Percentiles rank a stretch among this genome's conserved stretches.
Evolutionary conservation across 2,113 vertebrate species (phyloP).

Genomic region (Sialia sialis): DNA sequence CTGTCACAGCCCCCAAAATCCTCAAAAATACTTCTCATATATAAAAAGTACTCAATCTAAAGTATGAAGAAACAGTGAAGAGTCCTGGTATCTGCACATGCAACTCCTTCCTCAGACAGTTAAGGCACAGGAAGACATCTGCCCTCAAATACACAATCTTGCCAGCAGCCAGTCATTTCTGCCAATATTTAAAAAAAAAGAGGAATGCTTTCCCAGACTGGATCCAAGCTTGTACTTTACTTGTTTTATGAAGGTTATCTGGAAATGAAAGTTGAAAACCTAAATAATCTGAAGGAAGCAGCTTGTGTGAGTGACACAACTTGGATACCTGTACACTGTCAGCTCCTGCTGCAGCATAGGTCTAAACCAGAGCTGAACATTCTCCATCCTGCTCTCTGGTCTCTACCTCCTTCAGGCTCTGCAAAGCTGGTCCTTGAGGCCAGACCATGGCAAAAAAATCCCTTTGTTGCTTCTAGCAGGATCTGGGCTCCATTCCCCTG

Average conservation of each 20-base stretch:
- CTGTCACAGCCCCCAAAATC: background rate
- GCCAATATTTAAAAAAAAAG: background rate
- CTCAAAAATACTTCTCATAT: background rate
- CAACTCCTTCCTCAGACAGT: background rate
- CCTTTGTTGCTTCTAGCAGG: background rate
- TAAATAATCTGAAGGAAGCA: background rate
- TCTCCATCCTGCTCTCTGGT: background rate
- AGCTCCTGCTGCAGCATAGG: background rate
- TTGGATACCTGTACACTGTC: background rate
- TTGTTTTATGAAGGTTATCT: background rate
- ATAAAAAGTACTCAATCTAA: background rate
- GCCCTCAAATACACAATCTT: background rate
- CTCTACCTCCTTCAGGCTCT: background rate
- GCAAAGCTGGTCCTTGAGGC: background rate
- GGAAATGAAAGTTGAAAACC: background rate
- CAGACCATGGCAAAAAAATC: background rate
- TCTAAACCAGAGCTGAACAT: background rate
- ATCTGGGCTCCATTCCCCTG: background rate
- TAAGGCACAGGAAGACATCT: background rate
- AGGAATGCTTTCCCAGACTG: background rate
- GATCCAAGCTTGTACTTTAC: background rate
- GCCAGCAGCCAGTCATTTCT: background rate
- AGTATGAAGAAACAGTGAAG: background rate
- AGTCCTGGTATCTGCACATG: background rate
- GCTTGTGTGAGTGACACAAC: background rate